Conservation (phyloP, 2,113 vertebrate genomes). For the Microtus richardsoni region DNA sequence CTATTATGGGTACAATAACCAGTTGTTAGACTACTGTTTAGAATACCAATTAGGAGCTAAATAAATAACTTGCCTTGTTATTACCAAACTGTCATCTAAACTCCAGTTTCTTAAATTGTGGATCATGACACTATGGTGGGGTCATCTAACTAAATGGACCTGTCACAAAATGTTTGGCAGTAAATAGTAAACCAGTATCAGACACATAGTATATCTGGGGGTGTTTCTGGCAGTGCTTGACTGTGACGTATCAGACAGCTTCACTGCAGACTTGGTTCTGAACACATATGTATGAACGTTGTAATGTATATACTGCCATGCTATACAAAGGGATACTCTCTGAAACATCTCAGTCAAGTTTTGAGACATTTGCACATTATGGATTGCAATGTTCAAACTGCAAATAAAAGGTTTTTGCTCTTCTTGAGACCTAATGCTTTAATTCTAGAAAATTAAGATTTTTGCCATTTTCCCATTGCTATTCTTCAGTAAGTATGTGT, state of each 20-base stretch:
- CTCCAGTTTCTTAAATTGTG: neutral
- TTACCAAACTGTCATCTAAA: neutral
- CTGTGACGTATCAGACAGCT: neutral
- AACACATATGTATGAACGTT: neutral
- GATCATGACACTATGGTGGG: no score
- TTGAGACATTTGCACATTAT: neutral
- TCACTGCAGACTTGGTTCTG: neutral
- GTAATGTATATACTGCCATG: no score
- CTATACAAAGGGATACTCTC: neutral
- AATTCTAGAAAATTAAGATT: neutral
- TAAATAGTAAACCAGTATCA: neutral
- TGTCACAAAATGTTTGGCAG: neutral
- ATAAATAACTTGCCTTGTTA: neutral
- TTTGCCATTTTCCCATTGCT: neutral
- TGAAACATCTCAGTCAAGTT: neutral
- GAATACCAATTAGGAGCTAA: neutral
- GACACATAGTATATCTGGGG: neutral
- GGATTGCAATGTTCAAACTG: neutral
- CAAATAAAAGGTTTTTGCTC: neutral
- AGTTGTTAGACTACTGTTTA: neutral
- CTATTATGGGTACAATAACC: neutral
- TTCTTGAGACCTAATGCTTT: neutral
- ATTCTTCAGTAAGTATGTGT: neutral
- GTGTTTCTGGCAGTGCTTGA: neutral
- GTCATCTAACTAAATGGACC: neutral